Percentiles rank a stretch among this genome's conserved stretches.
Conservation (phyloP, 2,888 invertebrate species). For the Apodemia hepburni region DNA sequence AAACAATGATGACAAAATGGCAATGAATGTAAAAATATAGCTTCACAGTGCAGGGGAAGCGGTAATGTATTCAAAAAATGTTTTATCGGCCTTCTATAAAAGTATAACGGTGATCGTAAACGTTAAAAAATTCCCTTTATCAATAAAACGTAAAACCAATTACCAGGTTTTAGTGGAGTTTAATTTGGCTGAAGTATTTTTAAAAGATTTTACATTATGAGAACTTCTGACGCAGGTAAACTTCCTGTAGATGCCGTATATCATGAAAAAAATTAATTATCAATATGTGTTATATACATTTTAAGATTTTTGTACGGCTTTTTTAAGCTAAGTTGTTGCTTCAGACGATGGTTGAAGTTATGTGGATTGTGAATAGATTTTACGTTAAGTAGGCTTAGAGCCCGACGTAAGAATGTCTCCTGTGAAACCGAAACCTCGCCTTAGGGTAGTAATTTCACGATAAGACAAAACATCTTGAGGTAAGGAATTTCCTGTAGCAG, state of each 20-base stretch:
- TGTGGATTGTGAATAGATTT: too few relatives aligned
- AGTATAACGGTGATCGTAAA: conserved; percentile 65
- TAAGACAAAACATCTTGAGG: too few relatives aligned
- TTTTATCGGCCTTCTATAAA: conserved; percentile 72
- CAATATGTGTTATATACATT: too few relatives aligned
- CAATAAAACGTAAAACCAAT: conserved; percentile 47
- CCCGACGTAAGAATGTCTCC: too few relatives aligned
- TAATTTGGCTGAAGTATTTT: conserved; percentile 56
- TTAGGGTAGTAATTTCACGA: too few relatives aligned
- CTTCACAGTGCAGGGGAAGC: conserved; percentile 36
- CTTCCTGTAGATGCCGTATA: not conserved
- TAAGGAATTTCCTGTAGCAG: too few relatives aligned
- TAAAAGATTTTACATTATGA: conserved; percentile 32
- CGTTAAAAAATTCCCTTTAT: conserved; percentile 62
- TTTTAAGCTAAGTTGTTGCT: too few relatives aligned
- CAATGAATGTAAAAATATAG: conserved; percentile 69
- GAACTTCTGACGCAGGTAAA: conserved; percentile 15
- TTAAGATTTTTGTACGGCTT: too few relatives aligned
- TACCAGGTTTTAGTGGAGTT: conserved; percentile 44
- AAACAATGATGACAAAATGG: conserved; percentile 43
- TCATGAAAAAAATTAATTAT: too few relatives aligned
- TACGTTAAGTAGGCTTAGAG: too few relatives aligned
- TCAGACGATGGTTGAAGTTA: too few relatives aligned
- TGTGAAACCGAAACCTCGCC: too few relatives aligned
- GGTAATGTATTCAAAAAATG: conserved; percentile 66